Base-by-base conservation (phyloP, 2,888 invertebrate species). In the Ennomos quercinarius region DNA sequence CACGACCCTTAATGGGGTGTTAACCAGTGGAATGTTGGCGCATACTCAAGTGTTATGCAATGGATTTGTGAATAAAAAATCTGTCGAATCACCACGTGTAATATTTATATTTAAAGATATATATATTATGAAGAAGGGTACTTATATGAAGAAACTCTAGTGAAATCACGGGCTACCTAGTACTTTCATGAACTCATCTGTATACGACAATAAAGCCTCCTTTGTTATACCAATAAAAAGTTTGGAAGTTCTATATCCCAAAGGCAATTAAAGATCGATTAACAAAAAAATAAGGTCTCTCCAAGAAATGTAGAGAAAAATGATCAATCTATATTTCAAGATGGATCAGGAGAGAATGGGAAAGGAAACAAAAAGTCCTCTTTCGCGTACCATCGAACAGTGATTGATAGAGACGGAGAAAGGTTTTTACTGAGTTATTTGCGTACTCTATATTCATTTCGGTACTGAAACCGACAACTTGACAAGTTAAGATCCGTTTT, bases 251-350 rank as follows among this genome's bases (percentile, higher is more conserved):
- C 37, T 13, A 49, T 40, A 54, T 46, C 42, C 46, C 35, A 52
- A 60, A 57, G 37, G 60, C 41, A 68, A 62, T 66, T 61, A 66
- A 62, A 64, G 45, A 46, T 52, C 63, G 54, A 66, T 68, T 61
- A 58, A 52, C 43, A 56, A 57, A 54, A n/a, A 62, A 58, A 58
- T n/a, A 39, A 37, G 42, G 42, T 38, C 47, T 41, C 39, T 47
- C 41, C 45, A 48, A 54, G 44, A 52, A 43, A 47, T 35, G 57
- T 57, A 58, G 27, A 63, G 53, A 65, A 54, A 70, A 75, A 63
- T 62, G 72, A 80, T 81, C 80, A 77, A 81, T 81, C 81, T 79
- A 77, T 76, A 77, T 74, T 75, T 75, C 59, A 76, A 76, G 74
- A 79, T 73, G 72, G 74, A 77, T 77, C 67, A 67, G 55, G 64